Conservation (phyloP, 2,113 vertebrate genomes). For the Paradoxurus hermaphroditus region DNA sequence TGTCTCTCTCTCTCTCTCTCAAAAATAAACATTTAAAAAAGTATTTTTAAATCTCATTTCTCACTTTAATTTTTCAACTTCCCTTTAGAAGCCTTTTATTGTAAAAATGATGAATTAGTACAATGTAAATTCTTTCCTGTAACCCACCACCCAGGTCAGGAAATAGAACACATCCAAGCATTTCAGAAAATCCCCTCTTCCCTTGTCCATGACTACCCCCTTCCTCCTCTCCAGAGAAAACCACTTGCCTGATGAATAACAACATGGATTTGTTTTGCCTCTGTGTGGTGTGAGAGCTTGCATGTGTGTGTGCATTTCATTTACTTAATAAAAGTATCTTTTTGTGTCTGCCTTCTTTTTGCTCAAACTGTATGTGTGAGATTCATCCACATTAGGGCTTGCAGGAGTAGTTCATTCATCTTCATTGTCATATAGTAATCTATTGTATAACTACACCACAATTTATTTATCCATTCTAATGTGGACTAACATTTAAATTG, state of each 20-base stretch:
- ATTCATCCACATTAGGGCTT: neutral
- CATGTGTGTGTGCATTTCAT: neutral
- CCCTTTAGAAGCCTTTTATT: neutral
- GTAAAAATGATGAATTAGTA: neutral
- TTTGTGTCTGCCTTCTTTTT: neutral
- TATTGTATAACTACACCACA: neutral
- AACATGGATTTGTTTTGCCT: neutral
- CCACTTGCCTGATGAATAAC: neutral
- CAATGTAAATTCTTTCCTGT: neutral
- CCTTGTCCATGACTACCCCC: neutral
- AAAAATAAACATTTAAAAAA: too few relatives aligned
- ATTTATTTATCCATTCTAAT: neutral
- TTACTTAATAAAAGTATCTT: neutral
- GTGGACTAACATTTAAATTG: neutral
- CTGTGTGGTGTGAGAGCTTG: neutral
- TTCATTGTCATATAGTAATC: neutral
- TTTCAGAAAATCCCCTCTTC: neutral
- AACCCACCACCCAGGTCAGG: neutral
- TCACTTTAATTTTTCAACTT: neutral
- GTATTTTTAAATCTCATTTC: neutral
- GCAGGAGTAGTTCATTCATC: neutral
- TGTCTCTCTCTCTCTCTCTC: too few relatives aligned
- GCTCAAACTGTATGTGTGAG: neutral
- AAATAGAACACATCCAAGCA: neutral
- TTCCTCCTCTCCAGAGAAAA: neutral